Evolutionary conservation across 2,797 vertebrate genomes (phyloP).

Genomic region (Phaenicophaeus curvirostris): DNA sequence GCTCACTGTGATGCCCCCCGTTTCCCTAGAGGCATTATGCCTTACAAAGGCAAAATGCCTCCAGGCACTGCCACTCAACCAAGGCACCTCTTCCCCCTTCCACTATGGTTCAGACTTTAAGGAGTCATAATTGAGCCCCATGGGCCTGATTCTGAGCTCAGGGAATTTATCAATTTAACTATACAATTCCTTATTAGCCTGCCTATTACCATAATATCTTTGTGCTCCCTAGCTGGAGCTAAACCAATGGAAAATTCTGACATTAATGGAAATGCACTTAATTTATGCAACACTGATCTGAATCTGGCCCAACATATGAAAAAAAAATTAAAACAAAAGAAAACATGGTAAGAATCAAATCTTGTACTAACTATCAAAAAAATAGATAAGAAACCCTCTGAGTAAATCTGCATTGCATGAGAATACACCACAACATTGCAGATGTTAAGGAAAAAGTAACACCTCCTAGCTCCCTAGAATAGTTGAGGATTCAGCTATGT

Average conservation of each 20-base stretch:
- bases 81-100: slow-evolving; percentile 53
- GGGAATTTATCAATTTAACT: slow-evolving; percentile 55
- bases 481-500: background rate
- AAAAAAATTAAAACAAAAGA: background rate
- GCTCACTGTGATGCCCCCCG: slow-evolving; percentile 15
- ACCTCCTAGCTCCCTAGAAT: background rate
- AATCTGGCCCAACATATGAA: background rate
- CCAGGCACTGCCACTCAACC: slow-evolving; percentile 63
- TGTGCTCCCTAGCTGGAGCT: slow-evolving; percentile 30
- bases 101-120: slow-evolving; percentile 52
- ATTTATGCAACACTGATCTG: background rate
- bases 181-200: slow-evolving; percentile 49
- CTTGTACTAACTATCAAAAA: slow-evolving; percentile 12
- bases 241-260: slow-evolving; percentile 37
- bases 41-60: slow-evolving; percentile 63
- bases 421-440: background rate
- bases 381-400: background rate
- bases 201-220: slow-evolving; percentile 56
- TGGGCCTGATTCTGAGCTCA: slow-evolving; percentile 58
- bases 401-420: background rate
- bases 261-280: background rate
- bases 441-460: background rate
- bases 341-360: background rate
- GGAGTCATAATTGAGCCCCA: slow-evolving; percentile 65
- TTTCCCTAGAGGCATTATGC: slow-evolving; percentile 55